phyloP scores from a whole-genome alignment of 2,113 vertebrate genomes.

The Atlantisia rogersi region DNA sequence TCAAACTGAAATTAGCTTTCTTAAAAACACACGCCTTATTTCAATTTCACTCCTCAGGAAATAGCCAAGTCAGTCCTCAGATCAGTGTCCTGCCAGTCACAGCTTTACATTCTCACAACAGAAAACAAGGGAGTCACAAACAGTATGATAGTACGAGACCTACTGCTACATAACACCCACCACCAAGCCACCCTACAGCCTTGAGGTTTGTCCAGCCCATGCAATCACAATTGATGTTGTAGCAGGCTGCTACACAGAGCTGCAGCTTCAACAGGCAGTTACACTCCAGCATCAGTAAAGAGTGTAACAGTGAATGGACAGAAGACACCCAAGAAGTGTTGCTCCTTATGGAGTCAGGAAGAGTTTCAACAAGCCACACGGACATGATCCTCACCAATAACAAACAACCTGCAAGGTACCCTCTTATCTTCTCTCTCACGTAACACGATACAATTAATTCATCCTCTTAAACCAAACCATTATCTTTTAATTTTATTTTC shows the following conservation, averaged over 20 bases:
- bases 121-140: background rate
- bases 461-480: background rate
- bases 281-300: background rate
- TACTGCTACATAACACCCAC: background rate
- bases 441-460: background rate
- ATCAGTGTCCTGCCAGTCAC: background rate
- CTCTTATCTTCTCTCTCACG: background rate
- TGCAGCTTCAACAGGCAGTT: background rate
- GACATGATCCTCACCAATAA: background rate
- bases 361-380: background rate
- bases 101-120: background rate
- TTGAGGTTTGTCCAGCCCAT: background rate
- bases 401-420: background rate
- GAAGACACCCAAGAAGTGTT: background rate
- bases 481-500: slow-evolving; percentile 22
- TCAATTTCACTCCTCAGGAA: slow-evolving; percentile 7
- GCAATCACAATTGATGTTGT: background rate
- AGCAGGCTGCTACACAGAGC: background rate
- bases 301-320: background rate
- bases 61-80: background rate
- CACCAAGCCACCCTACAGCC: background rate
- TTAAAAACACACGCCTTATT: background rate
- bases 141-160: background rate
- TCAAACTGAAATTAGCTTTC: slow-evolving; percentile 41
- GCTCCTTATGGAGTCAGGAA: background rate